Base-by-base conservation (phyloP, 2,888 invertebrate species). In the Caenorhabditis sp. region DNA sequence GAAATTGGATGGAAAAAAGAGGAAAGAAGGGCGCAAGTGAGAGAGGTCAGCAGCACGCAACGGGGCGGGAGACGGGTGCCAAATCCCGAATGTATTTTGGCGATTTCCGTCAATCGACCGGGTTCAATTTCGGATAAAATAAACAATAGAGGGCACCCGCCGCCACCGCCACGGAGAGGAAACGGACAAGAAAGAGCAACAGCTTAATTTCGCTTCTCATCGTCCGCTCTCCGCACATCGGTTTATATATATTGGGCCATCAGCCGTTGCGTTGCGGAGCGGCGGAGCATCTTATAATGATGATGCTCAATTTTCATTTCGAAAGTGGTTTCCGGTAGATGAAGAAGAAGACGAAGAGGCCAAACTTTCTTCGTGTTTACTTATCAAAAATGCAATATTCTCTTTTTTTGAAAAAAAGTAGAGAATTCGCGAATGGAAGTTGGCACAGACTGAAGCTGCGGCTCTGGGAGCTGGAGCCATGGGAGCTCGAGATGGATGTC, bases 81-180 rank as follows among this genome's bases (percentile, higher is more conserved):
- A 74, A 74, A 58, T 74, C 74, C 60, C 37, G 61, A 71, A 70
- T 61, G 62, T 71, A 62, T 71, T 71, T 71, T 62, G 53, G 40
- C 71, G 65, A 65, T 67, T 74, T 67, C 74, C 65, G 74, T 60
- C 65, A 72, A 60, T 74, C 74, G 65, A 65, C 67, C 74, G 74
- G 76, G 76, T 76, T 76, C 76, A 76, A 68, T 76, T 76, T 76
- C 76, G 76, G 76, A 76, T 76, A 76, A 76, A 76, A 76, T 76
- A 76, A 67, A 76, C 76, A 76, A 76, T 76, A 53, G 74, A 47
- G 47, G 28, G 20, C 56, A 47, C 24, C 13, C 47, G 51, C 32
- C 26, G 47, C 44, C 44, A 24, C 40, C 15, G 51, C 47, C 32
- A 8, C 18, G 51, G 70, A 35, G 53, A 28, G 44, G 22, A 58